Base-by-base conservation (phyloP, 1,140 invertebrate species). In the Macrostomum lignano region DNA sequence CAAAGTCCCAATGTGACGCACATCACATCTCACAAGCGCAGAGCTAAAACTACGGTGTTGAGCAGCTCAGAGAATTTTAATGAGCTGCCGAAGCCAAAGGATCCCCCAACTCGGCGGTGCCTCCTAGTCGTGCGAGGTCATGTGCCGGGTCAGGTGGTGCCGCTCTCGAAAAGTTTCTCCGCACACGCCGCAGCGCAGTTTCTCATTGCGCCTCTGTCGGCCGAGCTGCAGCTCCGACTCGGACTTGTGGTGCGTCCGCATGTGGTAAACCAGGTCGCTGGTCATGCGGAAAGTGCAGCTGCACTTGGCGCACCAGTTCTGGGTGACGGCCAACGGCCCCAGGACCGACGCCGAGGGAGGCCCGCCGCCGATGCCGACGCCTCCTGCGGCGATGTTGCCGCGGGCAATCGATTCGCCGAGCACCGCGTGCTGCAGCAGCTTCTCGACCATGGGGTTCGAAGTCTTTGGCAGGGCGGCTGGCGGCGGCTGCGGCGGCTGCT, bases 221-320 rank as follows among this genome's bases (percentile, higher is more conserved):
- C 44, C 41, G 6, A 46, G 48, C 36, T 52, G 49, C 39, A 48
- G 47, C 5, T 5, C 31, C 13, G 9, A 1, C 38, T 57, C 52
- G 38, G 46, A 45, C 41, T 51, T 52, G 38, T 57, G 53, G 34
- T 55, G 49, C 33, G 51, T 54, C 42, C 82, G 60, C 82, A 94
- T 93, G 48, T 94, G 84, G 50, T 93, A 91, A 9, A 94, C 84
- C 25, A 94, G 59, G 47, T 94, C 84, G 15, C 78, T 86, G 17
- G 84, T 94, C 81, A 94, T 91, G 22, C 82, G 63, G 47, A 94
- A 94, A 26, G 75, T 78, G 25, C 88, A 72, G 51, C 84, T 91
- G 59, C 82, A 94, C 58, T 91, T 91, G 30, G 82, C 84, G 51
- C 84, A 93, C 41, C 88, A 77, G 52, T 94, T 94, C 47, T 88